phyloP scores from a whole-genome alignment of 2,797 vertebrate genomes.

The Ataeniobius toweri region DNA sequence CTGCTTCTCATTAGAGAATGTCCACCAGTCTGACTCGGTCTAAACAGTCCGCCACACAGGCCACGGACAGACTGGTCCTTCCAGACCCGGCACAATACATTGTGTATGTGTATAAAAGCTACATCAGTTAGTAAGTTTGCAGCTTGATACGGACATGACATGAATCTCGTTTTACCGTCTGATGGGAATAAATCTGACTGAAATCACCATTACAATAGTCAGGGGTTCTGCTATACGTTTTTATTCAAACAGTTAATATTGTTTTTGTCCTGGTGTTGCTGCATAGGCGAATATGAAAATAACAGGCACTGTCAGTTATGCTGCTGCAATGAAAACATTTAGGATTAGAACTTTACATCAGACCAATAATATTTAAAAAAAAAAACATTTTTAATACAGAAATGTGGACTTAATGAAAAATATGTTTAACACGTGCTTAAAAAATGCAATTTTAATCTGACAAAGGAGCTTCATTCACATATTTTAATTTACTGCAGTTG shows the following conservation, averaged over 20 bases:
- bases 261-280: neutral
- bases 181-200: slow-evolving; percentile 15
- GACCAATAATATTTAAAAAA: too few species aligned
- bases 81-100: slow-evolving; percentile 17
- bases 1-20: slow-evolving; percentile 84
- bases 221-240: too few species aligned
- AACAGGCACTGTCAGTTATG: neutral
- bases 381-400: neutral
- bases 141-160: slow-evolving; percentile 7
- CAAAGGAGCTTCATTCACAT: neutral
- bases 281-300: neutral
- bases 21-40: slow-evolving; percentile 61
- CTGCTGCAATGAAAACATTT: neutral
- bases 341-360: too few species aligned
- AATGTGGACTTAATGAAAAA: neutral
- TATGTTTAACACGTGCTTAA: neutral
- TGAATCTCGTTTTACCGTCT: slow-evolving; percentile 16
- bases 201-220: slow-evolving; percentile 5
- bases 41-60: slow-evolving; percentile 61
- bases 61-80: slow-evolving; percentile 37
- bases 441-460: neutral
- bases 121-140: slow-evolving; percentile 22
- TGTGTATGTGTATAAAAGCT: neutral
- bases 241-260: too few species aligned
- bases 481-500: neutral